Evolutionary conservation across 2,888 invertebrate species (phyloP).

Genomic region (Villa cingulata): DNA sequence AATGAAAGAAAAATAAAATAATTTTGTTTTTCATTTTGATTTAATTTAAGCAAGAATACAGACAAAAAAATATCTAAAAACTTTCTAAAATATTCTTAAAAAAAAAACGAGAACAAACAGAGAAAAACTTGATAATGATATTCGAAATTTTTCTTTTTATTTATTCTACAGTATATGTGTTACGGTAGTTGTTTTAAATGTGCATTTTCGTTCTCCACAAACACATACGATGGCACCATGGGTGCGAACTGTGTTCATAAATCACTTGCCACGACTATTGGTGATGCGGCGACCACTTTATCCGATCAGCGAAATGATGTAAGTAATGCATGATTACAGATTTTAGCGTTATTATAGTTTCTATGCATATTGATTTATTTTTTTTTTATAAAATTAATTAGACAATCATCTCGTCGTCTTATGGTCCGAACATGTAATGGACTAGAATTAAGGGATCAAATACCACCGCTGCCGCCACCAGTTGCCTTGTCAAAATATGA

Average conservation of each 20-base stretch:
- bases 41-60: too few relatives aligned
- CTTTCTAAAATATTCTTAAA: too few relatives aligned
- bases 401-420: conserved; percentile 43
- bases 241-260: conserved; percentile 91
- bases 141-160: background rate
- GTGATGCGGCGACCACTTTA: conserved; percentile 78
- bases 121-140: too few relatives aligned
- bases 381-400: conserved; percentile 10
- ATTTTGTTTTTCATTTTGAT: too few relatives aligned
- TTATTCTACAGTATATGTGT: conserved; percentile 63
- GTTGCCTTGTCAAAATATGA: conserved; percentile 38
- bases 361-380: background rate
- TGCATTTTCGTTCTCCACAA: conserved; percentile 95
- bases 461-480: conserved; percentile 43
- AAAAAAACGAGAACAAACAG: too few relatives aligned
- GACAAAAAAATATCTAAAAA: too few relatives aligned
- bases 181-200: conserved; percentile 91
- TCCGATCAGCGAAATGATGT: conserved; percentile 38
- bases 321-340: conserved; percentile 19
- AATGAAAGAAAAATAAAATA: too few relatives aligned
- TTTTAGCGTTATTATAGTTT: background rate
- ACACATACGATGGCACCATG: conserved; percentile 97
- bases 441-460: conserved; percentile 53
- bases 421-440: conserved; percentile 69
- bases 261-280: conserved; percentile 84